Evolutionary conservation across 2,797 vertebrate genomes (phyloP), one percentile per base, ranked within the genome.

Genomic region (Pangasius djambal): DNA sequence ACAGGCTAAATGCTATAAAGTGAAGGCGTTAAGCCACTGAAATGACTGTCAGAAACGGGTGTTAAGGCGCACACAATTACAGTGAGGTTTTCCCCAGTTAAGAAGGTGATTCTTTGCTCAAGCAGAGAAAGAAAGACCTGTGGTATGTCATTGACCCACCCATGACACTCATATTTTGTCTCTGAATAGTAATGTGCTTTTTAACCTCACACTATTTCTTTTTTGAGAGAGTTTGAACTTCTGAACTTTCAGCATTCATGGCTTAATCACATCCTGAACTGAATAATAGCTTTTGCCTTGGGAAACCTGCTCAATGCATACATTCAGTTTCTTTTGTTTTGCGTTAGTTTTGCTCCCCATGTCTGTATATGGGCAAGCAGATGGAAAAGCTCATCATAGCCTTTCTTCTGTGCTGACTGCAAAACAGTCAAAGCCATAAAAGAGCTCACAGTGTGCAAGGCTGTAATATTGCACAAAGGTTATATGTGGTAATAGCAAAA

Each of bases 161-260:
- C 40, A 84, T 84, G 59, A 31, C 82, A 84, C 85, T 88, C 74
- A 88, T 83, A 87, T 63, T 89, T 89, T 82, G 91, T 89, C 82
- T 67, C 28, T 67, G 25, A 44, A 28, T n/a, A 83, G 37, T 65
- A 65, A 65, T 48, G 57, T 61, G 57, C 59, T 63, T 83, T 83
- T 82, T 40, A 61, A 82, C 55, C 55, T 37, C 31, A 1, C 5
- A 44, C 57, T 44, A 83, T 83, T 48, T 10, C 6, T 15, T 44
- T 44, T 44, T 48, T 13, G 37, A 83, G 22, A 63, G 81, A 63
- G 22, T 44, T 63, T 83, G 81, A 83, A 83, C 59, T n/a, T 48
- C 15, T 50, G 28, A 84, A 65, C 40, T n/a, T 83, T 40, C 40
- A 52, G 63, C 63, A 52, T 20, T 67, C 48, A 52, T 69, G 44